Percentiles rank a stretch among this genome's conserved stretches.
These are phyloP conservation scores for Patagioenas fasciata DNA, from an alignment of 2,113 vertebrate genomes.

Conservation along the genomic window DNA sequence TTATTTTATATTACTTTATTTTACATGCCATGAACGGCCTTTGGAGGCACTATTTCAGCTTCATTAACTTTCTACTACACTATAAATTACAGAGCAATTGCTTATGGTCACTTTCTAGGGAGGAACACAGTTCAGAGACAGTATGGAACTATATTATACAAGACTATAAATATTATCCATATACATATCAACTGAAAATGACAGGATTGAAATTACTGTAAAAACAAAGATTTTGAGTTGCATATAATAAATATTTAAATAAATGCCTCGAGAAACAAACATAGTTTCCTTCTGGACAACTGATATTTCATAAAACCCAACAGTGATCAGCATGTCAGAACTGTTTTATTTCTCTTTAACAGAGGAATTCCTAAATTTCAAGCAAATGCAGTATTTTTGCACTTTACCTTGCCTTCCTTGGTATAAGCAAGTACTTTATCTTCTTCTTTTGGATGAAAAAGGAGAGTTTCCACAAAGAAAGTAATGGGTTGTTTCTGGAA, in stretches of 20 bases:
- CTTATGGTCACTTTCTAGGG: background rate
- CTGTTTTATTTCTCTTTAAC: background rate
- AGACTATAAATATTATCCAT: constrained; percentile 8
- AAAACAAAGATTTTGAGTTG: background rate
- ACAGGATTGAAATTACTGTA: background rate
- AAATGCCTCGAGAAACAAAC: background rate
- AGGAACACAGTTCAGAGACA: background rate
- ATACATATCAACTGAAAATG: background rate
- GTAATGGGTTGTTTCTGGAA: constrained; percentile 88
- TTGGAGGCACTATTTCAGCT: constrained; percentile 39
- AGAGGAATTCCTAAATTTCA: background rate
- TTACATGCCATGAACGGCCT: background rate
- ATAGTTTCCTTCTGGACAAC: background rate
- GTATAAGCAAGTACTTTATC: constrained; percentile 93
- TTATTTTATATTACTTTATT: background rate
- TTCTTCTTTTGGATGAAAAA: constrained; percentile 94
- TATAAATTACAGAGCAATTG: constrained; percentile 39
- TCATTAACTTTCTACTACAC: constrained; percentile 36
- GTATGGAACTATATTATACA: background rate
- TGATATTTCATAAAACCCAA: background rate
- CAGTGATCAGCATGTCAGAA: background rate
- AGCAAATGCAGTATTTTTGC: background rate
- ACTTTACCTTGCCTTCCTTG: constrained; percentile 86
- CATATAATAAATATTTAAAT: background rate
- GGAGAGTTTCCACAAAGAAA: constrained; percentile 87